Conservation (phyloP, 1,140 invertebrate genomes). For the Macrobrachium rosenbergii region DNA sequence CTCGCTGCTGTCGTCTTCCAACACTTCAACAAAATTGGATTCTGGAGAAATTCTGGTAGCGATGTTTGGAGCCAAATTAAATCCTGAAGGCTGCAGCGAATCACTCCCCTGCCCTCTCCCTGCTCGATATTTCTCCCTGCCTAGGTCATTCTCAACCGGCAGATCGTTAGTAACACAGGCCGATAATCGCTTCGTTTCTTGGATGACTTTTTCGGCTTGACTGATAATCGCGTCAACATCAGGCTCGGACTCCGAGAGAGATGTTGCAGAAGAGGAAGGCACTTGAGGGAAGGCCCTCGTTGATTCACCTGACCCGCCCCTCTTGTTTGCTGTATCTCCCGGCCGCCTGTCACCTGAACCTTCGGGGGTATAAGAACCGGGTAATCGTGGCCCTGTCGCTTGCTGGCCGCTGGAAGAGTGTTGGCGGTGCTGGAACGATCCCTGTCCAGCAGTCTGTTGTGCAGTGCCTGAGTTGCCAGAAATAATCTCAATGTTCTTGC, state of each 20-base stretch:
- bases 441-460: no score
- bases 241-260: conserved; percentile 39
- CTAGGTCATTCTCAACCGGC: conserved; percentile 24
- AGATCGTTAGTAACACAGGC: conserved; percentile 26
- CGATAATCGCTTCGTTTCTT: conserved; percentile 56
- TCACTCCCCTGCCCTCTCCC: background rate
- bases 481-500: background rate
- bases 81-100: background rate
- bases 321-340: no score
- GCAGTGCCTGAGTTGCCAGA: background rate
- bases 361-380: background rate
- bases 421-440: conserved; percentile 12
- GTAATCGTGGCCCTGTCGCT: conserved; percentile 25
- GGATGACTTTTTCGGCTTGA: conserved; percentile 53
- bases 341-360: background rate
- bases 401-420: conserved; percentile 33
- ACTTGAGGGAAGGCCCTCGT: conserved; percentile 8
- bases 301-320: background rate
- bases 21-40: conserved; percentile 20
- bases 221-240: conserved; percentile 57
- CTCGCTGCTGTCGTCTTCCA: background rate
- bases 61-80: conserved; percentile 32
- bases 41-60: conserved; percentile 4
- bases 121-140: background rate
- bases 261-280: conserved; percentile 17